A percentile compares a stretch with the other conserved stretches of the same genome.
Evolutionary conservation across 2,113 vertebrate genomes (phyloP).

Genomic region (Tyto alba): DNA sequence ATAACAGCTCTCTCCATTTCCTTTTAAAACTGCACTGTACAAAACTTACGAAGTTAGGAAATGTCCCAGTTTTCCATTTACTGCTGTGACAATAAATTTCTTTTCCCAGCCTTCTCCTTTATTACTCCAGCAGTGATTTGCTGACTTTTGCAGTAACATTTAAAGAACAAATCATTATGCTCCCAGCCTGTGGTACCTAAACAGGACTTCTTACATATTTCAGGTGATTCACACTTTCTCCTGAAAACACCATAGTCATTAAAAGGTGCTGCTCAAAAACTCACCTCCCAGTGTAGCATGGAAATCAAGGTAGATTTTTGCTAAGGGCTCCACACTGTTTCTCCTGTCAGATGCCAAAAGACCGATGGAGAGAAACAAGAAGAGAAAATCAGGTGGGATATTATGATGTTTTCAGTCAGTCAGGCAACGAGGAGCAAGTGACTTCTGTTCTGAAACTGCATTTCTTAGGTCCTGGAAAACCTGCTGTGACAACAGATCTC

Average conservation of each 20-base stretch:
- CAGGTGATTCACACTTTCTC: not conserved
- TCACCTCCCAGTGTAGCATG: conserved; percentile 14
- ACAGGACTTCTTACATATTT: not conserved
- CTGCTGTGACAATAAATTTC: not conserved
- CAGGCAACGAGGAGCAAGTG: not conserved
- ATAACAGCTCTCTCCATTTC: not conserved
- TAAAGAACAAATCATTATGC: not conserved
- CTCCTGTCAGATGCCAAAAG: not conserved
- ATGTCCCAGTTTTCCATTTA: not conserved
- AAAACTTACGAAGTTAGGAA: not conserved
- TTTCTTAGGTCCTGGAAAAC: not conserved
- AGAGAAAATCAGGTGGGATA: not conserved
- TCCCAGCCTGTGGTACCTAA: not conserved
- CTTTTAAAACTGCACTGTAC: not conserved
- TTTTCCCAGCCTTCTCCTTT: not conserved
- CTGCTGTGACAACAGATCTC: not conserved
- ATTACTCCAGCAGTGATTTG: not conserved
- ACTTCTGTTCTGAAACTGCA: not conserved
- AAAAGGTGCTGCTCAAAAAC: conserved; percentile 18
- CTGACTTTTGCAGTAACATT: not conserved
- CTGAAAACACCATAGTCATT: not conserved
- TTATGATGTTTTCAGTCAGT: not conserved
- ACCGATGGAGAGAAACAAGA: not conserved
- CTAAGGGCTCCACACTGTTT: not conserved
- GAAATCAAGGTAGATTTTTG: not conserved